These are phyloP conservation scores for Heliangelus exortis DNA, from an alignment of 2,797 vertebrate species.

Conservation along the genomic window DNA sequence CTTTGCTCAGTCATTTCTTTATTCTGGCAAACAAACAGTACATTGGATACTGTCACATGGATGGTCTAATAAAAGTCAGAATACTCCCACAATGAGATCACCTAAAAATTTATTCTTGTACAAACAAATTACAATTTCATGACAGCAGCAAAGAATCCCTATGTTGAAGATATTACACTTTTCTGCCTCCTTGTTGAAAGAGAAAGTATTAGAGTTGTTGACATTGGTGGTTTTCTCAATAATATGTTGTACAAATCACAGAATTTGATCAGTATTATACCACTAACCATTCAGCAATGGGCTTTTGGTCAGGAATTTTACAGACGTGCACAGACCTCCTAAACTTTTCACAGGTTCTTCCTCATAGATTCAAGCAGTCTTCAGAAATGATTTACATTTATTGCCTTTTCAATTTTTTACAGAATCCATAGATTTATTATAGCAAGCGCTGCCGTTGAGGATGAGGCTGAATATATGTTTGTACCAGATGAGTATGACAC, in stretches of 20 bases:
- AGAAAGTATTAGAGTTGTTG: not conserved
- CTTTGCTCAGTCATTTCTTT: not conserved
- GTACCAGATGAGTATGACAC: slow-evolving; percentile 92
- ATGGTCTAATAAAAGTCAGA: not conserved
- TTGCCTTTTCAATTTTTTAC: not conserved
- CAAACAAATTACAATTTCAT: not conserved
- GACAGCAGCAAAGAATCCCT: not conserved
- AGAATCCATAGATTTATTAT: slow-evolving; percentile 93
- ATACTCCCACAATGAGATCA: not conserved
- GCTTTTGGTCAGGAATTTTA: not conserved
- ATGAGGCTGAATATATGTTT: slow-evolving; percentile 95
- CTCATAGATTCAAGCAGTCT: not conserved
- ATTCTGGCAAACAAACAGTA: not conserved
- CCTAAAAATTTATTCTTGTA: not conserved
- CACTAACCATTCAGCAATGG: not conserved
- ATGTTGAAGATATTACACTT: not conserved
- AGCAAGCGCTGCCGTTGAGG: slow-evolving; percentile 83
- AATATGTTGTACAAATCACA: not conserved
- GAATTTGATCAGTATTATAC: not conserved
- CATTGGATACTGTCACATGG: not conserved
- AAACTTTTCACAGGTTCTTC: not conserved
- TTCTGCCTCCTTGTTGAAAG: not conserved
- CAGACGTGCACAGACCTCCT: not conserved
- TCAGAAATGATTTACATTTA: not conserved
- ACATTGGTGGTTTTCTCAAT: not conserved